A percentile compares a stretch with the other conserved stretches of the same genome.
phyloP scores from a whole-genome alignment of 2,113 vertebrate species.

The Proterorhinus semilunaris region DNA sequence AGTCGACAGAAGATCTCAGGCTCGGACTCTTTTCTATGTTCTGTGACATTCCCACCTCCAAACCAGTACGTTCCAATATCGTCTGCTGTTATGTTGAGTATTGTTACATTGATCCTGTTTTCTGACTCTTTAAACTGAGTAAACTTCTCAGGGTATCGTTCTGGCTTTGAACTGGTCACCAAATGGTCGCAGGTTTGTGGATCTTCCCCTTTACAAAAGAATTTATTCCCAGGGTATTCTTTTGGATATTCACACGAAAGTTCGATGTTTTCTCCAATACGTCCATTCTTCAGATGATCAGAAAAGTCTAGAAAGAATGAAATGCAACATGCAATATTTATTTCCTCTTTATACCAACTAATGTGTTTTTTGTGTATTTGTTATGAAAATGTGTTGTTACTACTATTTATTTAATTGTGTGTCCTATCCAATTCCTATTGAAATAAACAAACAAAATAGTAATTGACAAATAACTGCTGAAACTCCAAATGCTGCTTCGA shows the following conservation, averaged over 20 bases:
- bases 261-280: background rate
- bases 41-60: rapidly evolving
- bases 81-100: background rate
- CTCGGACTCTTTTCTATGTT: rapidly evolving
- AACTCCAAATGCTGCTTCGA: too few species aligned
- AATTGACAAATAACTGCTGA: too few species aligned
- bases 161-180: rapidly evolving
- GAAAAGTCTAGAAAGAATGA: background rate
- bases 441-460: too few species aligned
- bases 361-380: too few species aligned
- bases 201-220: constrained; percentile 39
- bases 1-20: background rate
- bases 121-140: rapidly evolving
- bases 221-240: rapidly evolving
- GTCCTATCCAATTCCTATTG: too few species aligned
- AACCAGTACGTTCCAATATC: constrained; percentile 43
- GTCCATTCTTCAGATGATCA: rapidly evolving
- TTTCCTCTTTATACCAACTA: too few species aligned
- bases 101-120: background rate
- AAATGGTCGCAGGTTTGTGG: background rate
- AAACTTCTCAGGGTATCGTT: background rate
- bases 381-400: too few species aligned
- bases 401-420: too few species aligned
- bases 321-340: background rate
- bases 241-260: constrained; percentile 9